Base-by-base conservation (phyloP, 1,140 invertebrate genomes). In the Ceratoteleas bidentatus region DNA sequence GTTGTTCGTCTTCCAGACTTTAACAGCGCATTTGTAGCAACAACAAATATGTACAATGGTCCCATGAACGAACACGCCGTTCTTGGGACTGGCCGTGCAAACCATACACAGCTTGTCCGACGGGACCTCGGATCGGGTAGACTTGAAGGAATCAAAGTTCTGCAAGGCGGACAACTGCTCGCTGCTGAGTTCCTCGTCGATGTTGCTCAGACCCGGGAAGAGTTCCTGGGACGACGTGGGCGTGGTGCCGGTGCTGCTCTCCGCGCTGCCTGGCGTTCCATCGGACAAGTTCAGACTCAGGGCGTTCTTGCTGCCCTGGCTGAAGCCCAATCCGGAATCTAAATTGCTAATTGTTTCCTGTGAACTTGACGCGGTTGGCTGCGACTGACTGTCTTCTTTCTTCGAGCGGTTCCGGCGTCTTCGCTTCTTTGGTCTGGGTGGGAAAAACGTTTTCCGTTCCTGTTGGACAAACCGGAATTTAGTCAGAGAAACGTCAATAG, bases 31-130 rank as follows among this genome's bases (percentile, higher is more conserved):
- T n/a, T n/a, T n/a, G n/a, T n/a, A n/a, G n/a, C n/a, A n/a, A n/a
- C n/a, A n/a, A n/a, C n/a, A n/a, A n/a, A 94, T 93, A 78, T 95
- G 94, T 0, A 91, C 92, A 47, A 93, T 93, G 9, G 91, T 91
- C 0, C 93, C 93, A 82, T 95, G 94, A 2, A 94, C 92, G 83
- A 95, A 95, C 10, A 93, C 92, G 4, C 93, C 93, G 65, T 94
- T 93, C 84, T 94, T 94, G 0, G 94, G 94, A 32, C 91, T 92
- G 0, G 88, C 84, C 5, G 91, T 91, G 82, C 94, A 95, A 33
- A 93, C 90, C 15, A 94, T 92, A 86, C 94, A 95, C 84, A 92
- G 78, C 68, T 93, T 92, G 15, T 90, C 74, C 0, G 38, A 60
- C 9, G 81, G 75, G 10, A 75, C 73, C 24, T 85, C 62, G 0